Percentiles rank a stretch among this genome's conserved stretches.
phyloP scores from a whole-genome alignment of 2,797 vertebrate genomes.

The Triplophysa bombifrons region DNA sequence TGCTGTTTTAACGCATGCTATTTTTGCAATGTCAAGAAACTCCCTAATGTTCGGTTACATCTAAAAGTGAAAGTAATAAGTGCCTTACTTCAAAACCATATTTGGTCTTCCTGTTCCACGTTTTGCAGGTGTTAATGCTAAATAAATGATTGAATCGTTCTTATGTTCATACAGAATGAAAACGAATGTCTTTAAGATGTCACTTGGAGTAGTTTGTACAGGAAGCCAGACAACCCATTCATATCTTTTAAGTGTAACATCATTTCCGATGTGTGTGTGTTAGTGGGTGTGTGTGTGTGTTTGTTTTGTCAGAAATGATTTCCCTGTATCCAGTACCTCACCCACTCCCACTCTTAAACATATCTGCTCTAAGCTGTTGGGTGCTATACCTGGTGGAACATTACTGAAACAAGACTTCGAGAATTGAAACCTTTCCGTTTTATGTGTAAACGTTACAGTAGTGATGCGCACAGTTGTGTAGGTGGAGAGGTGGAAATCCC shows the following conservation, averaged over 20 bases:
- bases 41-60: neutral
- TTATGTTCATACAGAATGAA: neutral
- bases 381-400: constrained; percentile 13
- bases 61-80: constrained; percentile 19
- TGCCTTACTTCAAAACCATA: neutral
- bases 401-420: neutral
- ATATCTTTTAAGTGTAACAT: constrained; percentile 22
- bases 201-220: constrained; percentile 21
- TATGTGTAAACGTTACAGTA: constrained; percentile 7
- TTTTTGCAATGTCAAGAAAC: neutral
- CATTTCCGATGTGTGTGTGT: neutral
- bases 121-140: neutral
- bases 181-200: neutral
- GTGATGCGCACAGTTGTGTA: neutral
- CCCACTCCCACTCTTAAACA: neutral
- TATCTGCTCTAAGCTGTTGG: neutral
- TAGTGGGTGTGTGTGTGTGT: neutral
- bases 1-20: neutral
- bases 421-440: constrained; percentile 23
- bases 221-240: constrained; percentile 21
- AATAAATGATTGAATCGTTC: neutral
- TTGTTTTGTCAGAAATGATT: neutral
- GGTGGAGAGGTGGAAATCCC: constrained; percentile 25
- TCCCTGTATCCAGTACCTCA: neutral
- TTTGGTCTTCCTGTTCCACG: constrained; percentile 25